phyloP scores from a whole-genome alignment of 2,113 vertebrate genomes.

The Pimephales promelas region DNA sequence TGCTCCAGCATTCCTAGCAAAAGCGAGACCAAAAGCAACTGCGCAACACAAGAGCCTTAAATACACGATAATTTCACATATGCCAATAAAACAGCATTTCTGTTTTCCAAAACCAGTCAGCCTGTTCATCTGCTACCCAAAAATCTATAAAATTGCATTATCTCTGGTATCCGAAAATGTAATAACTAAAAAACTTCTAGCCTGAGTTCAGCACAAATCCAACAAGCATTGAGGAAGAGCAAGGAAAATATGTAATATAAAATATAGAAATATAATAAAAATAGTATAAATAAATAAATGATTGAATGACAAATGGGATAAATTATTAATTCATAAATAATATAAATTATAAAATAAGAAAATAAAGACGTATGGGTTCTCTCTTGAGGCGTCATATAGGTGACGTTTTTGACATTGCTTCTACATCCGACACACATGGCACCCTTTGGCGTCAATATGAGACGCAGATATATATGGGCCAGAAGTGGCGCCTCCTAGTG shows the following conservation, averaged over 20 bases:
- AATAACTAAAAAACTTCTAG: background rate
- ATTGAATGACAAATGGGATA: too few species aligned
- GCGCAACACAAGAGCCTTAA: background rate
- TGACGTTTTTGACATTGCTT: too few species aligned
- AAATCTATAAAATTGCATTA: too few species aligned
- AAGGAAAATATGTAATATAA: background rate
- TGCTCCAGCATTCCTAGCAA: background rate
- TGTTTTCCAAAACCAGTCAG: background rate
- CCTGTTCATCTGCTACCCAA: background rate
- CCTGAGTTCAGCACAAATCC: background rate
- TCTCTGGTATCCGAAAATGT: background rate
- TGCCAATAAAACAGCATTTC: background rate
- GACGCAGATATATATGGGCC: too few species aligned
- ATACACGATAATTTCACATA: background rate
- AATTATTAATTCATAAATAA: too few species aligned
- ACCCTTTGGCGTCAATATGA: too few species aligned
- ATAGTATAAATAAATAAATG: background rate
- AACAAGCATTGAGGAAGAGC: background rate
- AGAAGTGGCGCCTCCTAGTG: too few species aligned
- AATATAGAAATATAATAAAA: background rate
- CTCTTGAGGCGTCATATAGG: too few species aligned
- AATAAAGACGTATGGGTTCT: too few species aligned
- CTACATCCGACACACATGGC: too few species aligned
- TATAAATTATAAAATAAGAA: background rate
- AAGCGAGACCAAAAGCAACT: constrained; percentile 1